Percentiles rank a stretch among this genome's conserved stretches.
Conservation (phyloP, 23 tunicate species). For the Corella eumyota region DNA sequence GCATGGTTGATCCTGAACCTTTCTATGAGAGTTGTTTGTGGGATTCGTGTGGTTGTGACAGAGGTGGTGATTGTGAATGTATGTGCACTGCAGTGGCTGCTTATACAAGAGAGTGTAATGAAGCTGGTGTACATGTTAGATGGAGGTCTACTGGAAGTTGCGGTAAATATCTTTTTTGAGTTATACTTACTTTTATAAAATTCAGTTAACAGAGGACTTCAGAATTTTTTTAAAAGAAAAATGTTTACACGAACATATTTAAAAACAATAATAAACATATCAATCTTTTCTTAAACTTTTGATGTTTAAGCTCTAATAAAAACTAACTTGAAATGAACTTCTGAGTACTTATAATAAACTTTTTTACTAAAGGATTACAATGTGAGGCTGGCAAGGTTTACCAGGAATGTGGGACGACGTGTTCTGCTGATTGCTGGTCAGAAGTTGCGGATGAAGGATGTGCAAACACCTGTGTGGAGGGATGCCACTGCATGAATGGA, state of each 20-base stretch:
- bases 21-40: constrained; percentile 80
- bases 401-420: constrained; percentile 77
- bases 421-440: constrained; percentile 47
- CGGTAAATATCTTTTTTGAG: constrained; percentile 48
- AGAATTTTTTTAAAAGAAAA: too few relatives aligned
- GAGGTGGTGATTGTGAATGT: constrained; percentile 98
- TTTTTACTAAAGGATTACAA: constrained; percentile 79
- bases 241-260: too few relatives aligned
- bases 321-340: too few relatives aligned
- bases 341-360: too few relatives aligned
- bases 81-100: constrained; percentile 89
- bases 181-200: too few relatives aligned
- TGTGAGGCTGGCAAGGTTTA: constrained; percentile 79
- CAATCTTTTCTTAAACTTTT: too few relatives aligned
- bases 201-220: too few relatives aligned
- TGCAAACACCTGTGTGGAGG: constrained; percentile 65
- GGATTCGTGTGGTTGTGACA: constrained; percentile 96
- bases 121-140: constrained; percentile 54
- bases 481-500: constrained; percentile 88
- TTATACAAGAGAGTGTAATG: constrained; percentile 77
- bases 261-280: too few relatives aligned
- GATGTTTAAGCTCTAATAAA: too few relatives aligned
- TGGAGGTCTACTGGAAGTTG: constrained; percentile 91
- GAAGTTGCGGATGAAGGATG: constrained; percentile 50
- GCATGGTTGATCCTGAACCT: constrained; percentile 67